A percentile compares a stretch with the other conserved stretches of the same genome.
These are phyloP conservation scores for Metalampra italica DNA, from an alignment of 2,888 invertebrate genomes.

Conservation along the genomic window DNA sequence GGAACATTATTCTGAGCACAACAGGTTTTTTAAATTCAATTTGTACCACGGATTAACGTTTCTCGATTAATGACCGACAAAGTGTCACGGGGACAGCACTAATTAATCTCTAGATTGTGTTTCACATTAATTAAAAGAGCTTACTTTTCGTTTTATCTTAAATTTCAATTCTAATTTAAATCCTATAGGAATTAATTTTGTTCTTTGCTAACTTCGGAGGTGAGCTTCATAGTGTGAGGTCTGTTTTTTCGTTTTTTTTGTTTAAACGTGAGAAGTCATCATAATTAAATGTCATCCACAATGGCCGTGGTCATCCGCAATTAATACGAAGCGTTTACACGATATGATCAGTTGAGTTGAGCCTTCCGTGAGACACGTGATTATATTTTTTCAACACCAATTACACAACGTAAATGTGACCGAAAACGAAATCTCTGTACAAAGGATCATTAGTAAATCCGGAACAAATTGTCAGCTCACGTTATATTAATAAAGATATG, in stretches of 20 bases:
- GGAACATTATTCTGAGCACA: conserved; percentile 37
- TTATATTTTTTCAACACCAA: conserved; percentile 67
- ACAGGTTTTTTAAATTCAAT: conserved; percentile 61
- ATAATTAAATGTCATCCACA: conserved; percentile 66
- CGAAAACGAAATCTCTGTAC: conserved; percentile 48
- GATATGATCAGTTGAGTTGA: conserved; percentile 53
- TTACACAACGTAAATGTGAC: conserved; percentile 54
- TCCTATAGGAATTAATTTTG: conserved; percentile 19
- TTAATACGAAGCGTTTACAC: conserved; percentile 65
- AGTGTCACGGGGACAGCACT: conserved; percentile 64
- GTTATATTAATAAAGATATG: conserved; percentile 31
- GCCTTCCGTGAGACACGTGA: conserved; percentile 61
- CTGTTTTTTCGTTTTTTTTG: conserved; percentile 41
- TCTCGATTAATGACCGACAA: conserved; percentile 65
- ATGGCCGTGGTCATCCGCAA: conserved; percentile 50
- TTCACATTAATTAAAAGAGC: conserved; percentile 59
- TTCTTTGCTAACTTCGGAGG: conserved; percentile 34
- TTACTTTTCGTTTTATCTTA: conserved; percentile 9
- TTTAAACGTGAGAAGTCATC: conserved; percentile 47
- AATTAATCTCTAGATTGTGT: conserved; percentile 68
- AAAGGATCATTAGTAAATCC: conserved; percentile 39
- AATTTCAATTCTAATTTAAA: conserved; percentile 13
- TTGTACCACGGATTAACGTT: conserved; percentile 56
- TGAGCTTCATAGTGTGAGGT: conserved; percentile 58
- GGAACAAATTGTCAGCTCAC: conserved; percentile 28